Evolutionary conservation across 2,797 vertebrate species (phyloP).

Genomic region (Echeneis naucrates): DNA sequence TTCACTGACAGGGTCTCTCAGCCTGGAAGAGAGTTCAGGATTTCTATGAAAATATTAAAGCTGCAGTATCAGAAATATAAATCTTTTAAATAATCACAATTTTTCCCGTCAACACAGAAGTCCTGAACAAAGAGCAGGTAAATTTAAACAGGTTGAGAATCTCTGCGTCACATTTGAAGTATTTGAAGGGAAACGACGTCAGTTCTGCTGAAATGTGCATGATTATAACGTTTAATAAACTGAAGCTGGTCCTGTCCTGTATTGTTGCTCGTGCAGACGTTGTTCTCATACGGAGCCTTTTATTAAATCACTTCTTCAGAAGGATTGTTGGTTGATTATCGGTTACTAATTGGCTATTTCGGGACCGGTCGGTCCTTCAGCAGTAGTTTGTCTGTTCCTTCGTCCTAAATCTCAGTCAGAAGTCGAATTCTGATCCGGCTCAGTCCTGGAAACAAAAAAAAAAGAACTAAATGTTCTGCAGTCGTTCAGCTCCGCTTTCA

Average conservation of each 20-base stretch:
- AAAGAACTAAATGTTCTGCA: conserved; percentile 26
- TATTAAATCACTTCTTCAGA: background rate
- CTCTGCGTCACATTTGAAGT: background rate
- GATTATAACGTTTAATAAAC: conserved; percentile 43
- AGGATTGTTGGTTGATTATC: background rate
- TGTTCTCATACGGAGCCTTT: background rate
- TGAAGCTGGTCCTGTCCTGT: conserved; percentile 22
- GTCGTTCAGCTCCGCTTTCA: conserved; percentile 62
- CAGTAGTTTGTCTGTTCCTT: conserved; percentile 27
- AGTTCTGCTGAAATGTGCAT: conserved; percentile 44
- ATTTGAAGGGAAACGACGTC: conserved; percentile 28
- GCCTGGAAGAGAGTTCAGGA: too few species aligned
- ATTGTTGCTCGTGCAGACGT: conserved; percentile 39
- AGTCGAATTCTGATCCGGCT: conserved; percentile 52
- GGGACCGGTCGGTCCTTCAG: conserved; percentile 26
- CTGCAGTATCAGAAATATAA: too few species aligned
- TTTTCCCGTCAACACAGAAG: background rate
- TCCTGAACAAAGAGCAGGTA: background rate
- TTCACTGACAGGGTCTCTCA: conserved; percentile 32
- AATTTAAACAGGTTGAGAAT: conserved; percentile 18
- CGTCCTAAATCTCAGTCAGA: conserved; percentile 21
- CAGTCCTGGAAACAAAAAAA: conserved; percentile 1
- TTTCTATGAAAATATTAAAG: too few species aligned
- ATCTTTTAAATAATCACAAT: background rate
- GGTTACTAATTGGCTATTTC: conserved; percentile 6